phyloP scores from a whole-genome alignment of 2,888 invertebrate genomes.

The Cosmopolites sordidus region DNA sequence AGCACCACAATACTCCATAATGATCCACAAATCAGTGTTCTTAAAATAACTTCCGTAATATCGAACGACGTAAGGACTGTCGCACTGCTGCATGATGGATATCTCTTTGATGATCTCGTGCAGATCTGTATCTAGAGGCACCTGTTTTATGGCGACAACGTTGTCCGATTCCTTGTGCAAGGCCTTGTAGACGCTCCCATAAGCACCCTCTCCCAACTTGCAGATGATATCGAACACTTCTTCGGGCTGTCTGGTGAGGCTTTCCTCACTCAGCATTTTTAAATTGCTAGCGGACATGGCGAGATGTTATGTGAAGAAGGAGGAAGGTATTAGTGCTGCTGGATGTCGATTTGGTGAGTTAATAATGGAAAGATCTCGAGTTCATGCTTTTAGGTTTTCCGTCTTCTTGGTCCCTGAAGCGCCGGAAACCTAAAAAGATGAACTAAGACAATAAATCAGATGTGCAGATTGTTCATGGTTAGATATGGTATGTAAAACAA shows the following conservation, averaged over 20 bases:
- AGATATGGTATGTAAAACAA: not conserved
- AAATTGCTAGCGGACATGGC: conserved; percentile 46
- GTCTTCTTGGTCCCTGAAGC: conserved; percentile 6
- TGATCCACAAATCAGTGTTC: conserved; percentile 98
- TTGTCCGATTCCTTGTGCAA: conserved; percentile 97
- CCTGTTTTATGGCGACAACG: conserved; percentile 95
- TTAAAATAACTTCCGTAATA: conserved; percentile 99
- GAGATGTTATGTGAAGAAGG: not conserved
- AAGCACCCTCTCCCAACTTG: conserved; percentile 96
- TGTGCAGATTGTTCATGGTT: conserved; percentile 13
- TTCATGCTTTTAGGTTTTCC: conserved; percentile 22
- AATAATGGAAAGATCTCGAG: conserved; percentile 7
- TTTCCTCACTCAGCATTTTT: conserved; percentile 94
- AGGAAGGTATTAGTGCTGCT: not conserved
- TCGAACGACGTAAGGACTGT: conserved; percentile 97
- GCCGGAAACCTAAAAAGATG: conserved; percentile 25
- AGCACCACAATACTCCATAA: conserved; percentile 99
- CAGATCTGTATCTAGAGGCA: conserved; percentile 97
- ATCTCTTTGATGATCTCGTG: conserved; percentile 99
- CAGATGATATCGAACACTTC: conserved; percentile 99
- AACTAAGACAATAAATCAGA: conserved; percentile 25
- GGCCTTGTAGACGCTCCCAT: conserved; percentile 98
- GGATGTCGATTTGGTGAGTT: not conserved
- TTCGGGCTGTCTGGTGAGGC: conserved; percentile 94
- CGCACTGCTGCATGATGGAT: conserved; percentile 99